Percentiles rank a stretch among this genome's conserved stretches.
These are phyloP conservation scores for Psylliodes chrysocephalus DNA, from an alignment of 2,888 invertebrate genomes.

Conservation along the genomic window DNA sequence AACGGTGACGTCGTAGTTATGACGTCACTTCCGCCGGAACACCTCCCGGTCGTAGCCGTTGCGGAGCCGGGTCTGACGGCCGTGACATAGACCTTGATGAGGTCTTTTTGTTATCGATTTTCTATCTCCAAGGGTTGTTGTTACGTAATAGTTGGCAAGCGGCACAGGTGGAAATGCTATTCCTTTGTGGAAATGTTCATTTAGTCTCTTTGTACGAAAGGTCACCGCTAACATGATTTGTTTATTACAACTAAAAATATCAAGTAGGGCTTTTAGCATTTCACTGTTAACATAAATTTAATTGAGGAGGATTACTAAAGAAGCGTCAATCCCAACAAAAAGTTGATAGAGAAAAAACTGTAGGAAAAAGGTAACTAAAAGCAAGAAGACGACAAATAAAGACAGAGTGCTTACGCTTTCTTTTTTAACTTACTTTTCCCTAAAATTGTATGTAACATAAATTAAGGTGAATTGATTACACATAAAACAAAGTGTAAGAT, in stretches of 20 bases:
- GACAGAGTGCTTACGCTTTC: too few relatives aligned
- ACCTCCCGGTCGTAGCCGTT: conserved; percentile 20
- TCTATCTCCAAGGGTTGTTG: conserved; percentile 5
- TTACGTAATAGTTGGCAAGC: conserved; percentile 26
- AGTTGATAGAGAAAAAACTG: too few relatives aligned
- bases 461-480: too few relatives aligned
- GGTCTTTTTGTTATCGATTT: conserved; percentile 21
- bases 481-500: too few relatives aligned
- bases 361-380: too few relatives aligned
- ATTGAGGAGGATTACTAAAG: too few relatives aligned
- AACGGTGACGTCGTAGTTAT: conserved; percentile 16
- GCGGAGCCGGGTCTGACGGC: conserved; percentile 12
- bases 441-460: too few relatives aligned
- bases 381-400: too few relatives aligned
- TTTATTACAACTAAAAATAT: neutral
- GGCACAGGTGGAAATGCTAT: conserved; percentile 13
- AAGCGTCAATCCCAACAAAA: too few relatives aligned
- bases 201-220: neutral
- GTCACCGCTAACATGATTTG: neutral
- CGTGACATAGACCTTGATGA: conserved; percentile 36
- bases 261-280: too few relatives aligned
- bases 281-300: too few relatives aligned
- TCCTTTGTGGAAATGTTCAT: neutral
- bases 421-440: too few relatives aligned
- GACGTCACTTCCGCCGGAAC: conserved; percentile 36